A percentile compares a stretch with the other conserved stretches of the same genome.
Conservation (phyloP, 2,888 invertebrate species). For the Apamea anceps region DNA sequence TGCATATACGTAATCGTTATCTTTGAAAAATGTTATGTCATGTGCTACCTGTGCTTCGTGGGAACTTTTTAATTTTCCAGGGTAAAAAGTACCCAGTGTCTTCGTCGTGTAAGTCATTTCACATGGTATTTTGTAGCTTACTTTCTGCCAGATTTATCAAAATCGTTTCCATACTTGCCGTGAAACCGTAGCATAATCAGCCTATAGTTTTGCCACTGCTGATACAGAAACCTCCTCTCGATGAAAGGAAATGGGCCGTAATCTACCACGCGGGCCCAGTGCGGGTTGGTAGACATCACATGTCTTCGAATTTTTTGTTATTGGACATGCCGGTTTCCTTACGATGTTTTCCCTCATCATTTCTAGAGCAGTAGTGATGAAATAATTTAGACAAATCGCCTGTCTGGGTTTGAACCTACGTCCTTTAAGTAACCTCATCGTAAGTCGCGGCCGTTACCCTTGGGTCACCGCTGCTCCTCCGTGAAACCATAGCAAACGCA, state of each 20-base stretch:
- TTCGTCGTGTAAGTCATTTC: background rate
- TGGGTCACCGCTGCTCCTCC: background rate
- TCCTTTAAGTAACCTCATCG: background rate
- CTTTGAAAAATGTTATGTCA: constrained; percentile 10
- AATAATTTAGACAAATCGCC: background rate
- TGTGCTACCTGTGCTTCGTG: background rate
- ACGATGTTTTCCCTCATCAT: background rate
- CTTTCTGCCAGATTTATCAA: background rate
- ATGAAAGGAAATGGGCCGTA: too few relatives aligned
- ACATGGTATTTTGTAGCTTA: background rate
- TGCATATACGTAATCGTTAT: background rate
- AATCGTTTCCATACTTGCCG: background rate
- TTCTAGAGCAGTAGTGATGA: background rate
- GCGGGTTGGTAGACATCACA: background rate
- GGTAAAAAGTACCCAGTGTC: background rate
- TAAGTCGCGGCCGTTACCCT: background rate
- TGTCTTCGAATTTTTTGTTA: background rate
- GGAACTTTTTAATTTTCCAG: background rate
- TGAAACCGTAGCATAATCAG: background rate
- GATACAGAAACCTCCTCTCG: background rate
- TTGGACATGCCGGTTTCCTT: background rate
- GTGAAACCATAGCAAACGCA: background rate
- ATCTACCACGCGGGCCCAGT: background rate
- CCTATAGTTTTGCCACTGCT: background rate
- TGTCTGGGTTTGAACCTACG: background rate